phyloP scores from a whole-genome alignment of 1,140 invertebrate genomes.

The Yoshiicerus persimilis region DNA sequence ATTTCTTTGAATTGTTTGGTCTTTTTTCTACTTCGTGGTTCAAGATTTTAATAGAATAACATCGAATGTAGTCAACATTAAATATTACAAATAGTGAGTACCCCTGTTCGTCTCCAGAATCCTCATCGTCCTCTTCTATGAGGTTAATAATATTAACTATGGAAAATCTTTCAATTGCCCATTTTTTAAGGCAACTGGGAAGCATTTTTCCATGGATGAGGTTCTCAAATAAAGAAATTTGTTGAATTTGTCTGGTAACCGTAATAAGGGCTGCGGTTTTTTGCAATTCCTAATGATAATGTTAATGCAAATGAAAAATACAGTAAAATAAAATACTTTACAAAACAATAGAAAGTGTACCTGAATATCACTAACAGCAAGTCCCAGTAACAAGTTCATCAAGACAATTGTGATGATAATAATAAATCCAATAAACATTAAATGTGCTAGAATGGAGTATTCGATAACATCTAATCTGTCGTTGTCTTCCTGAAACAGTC shows the following conservation, averaged over 20 bases:
- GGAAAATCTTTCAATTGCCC: not conserved
- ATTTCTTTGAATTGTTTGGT: too few relatives aligned
- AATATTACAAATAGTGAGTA: too few relatives aligned
- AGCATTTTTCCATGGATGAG: slow-evolving; percentile 6
- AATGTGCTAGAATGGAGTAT: slow-evolving; percentile 60
- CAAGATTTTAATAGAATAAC: too few relatives aligned
- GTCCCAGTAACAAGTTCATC: slow-evolving; percentile 77
- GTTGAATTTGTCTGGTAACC: slow-evolving; percentile 4
- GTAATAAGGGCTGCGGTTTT: not conserved
- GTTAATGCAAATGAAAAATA: too few relatives aligned
- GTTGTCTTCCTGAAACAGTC: slow-evolving; percentile 65
- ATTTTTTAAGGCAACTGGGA: not conserved
- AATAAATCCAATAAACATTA: slow-evolving; percentile 72
- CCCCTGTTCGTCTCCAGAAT: not conserved
- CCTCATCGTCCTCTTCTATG: not conserved
- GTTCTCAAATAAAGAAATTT: slow-evolving; percentile 9
- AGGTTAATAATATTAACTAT: not conserved
- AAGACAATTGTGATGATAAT: slow-evolving; percentile 77
- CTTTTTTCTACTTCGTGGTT: too few relatives aligned
- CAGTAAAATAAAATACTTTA: not conserved
- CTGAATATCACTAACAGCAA: slow-evolving; percentile 69
- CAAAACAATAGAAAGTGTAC: not conserved
- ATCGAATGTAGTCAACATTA: too few relatives aligned
- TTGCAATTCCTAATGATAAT: slow-evolving; percentile 17
- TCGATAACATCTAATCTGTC: slow-evolving; percentile 55